A percentile compares a stretch with the other conserved stretches of the same genome.
Evolutionary conservation across 1,140 invertebrate genomes (phyloP).

Genomic region (Procambarus virginalis): DNA sequence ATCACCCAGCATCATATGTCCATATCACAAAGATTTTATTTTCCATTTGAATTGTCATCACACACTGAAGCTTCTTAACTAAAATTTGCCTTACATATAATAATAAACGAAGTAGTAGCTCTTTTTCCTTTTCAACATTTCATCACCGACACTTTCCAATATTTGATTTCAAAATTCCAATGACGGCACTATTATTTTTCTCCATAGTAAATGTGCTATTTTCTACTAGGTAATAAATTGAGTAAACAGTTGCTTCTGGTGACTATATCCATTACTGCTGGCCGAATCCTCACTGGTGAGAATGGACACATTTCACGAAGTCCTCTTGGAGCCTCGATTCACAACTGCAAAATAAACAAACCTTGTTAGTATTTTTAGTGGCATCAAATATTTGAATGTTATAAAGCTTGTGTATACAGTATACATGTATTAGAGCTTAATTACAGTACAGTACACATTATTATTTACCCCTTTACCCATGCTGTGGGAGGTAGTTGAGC

Average conservation of each 20-base stretch:
- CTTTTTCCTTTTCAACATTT: not conserved
- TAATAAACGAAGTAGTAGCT: not conserved
- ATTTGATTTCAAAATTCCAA: not conserved
- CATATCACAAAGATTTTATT: not conserved
- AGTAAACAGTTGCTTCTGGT: not conserved
- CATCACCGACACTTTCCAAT: not conserved
- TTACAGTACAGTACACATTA: no score
- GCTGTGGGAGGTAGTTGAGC: no score
- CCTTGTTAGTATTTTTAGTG: not conserved
- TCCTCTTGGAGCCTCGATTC: not conserved
- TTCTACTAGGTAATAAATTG: not conserved
- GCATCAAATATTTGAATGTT: no score
- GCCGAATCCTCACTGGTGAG: no score
- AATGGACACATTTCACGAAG: not conserved
- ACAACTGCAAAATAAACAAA: conserved; percentile 7
- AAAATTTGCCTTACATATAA: not conserved
- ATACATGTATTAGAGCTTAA: no score
- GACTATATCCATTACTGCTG: not conserved
- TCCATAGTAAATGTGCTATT: not conserved
- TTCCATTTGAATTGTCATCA: conserved; percentile 4
- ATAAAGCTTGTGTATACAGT: no score
- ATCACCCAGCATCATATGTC: conserved; percentile 10
- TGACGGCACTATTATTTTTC: not conserved
- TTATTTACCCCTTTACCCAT: no score
- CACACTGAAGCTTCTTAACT: not conserved